Evolutionary conservation across 1,140 invertebrate species (phyloP).

Genomic region (Papilio helenus): DNA sequence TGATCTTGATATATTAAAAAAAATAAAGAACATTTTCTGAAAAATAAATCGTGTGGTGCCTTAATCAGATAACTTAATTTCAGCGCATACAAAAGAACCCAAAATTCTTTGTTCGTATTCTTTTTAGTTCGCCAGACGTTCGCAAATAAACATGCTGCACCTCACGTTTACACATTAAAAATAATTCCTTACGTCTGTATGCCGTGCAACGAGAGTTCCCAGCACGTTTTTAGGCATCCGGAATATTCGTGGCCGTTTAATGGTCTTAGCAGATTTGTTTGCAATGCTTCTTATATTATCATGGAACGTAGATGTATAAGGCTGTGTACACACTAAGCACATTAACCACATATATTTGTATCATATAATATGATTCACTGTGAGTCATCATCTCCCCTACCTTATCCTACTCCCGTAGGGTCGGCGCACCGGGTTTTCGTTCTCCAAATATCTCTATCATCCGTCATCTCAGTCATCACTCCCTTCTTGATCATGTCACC

Average conservation of each 20-base stretch:
- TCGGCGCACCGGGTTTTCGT: too few relatives aligned
- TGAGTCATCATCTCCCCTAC: too few relatives aligned
- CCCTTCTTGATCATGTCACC: too few relatives aligned
- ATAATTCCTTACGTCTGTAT: constrained; percentile 23
- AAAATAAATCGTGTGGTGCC: not conserved
- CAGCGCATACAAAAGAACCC: constrained; percentile 17
- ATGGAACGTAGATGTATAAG: not conserved
- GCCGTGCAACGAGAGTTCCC: constrained; percentile 16
- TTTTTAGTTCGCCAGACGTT: constrained; percentile 9
- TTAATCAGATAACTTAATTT: constrained; percentile 25
- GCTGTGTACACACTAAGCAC: not conserved
- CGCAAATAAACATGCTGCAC: constrained; percentile 18
- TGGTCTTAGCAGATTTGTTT: constrained; percentile 22
- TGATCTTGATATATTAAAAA: not conserved
- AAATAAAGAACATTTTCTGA: not conserved
- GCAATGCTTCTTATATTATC: constrained; percentile 8
- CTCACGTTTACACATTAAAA: constrained; percentile 29
- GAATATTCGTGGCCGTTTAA: constrained; percentile 23
- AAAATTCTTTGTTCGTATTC: constrained; percentile 10
- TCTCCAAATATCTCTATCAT: too few relatives aligned
- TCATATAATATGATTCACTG: too few relatives aligned
- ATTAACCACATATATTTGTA: not conserved
- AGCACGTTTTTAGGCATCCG: constrained; percentile 24
- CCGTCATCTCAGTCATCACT: too few relatives aligned
- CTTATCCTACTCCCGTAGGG: too few relatives aligned